Conservation (phyloP, 35 echinoderm and acorn worm species). For the Ophioderma brevispina region DNA sequence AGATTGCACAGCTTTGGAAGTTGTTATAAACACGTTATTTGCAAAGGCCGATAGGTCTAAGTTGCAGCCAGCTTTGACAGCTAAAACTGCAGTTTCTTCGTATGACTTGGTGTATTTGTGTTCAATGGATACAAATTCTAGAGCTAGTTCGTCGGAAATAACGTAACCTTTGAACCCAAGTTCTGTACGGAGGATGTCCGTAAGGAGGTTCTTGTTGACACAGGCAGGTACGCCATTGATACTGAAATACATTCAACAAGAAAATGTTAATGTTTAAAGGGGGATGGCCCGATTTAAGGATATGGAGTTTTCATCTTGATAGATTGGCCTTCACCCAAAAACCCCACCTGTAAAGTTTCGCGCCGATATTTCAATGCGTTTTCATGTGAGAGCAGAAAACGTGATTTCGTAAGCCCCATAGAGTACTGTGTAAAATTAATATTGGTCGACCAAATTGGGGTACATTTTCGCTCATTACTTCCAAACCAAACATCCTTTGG, state of each 20-base stretch:
- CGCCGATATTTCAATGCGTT: too few relatives aligned
- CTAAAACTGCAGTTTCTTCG: conserved; percentile 62
- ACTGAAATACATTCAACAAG: conserved; percentile 43
- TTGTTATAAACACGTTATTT: conserved; percentile 53
- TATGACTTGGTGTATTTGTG: conserved; percentile 80
- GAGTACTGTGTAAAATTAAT: too few relatives aligned
- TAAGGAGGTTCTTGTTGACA: conserved; percentile 74
- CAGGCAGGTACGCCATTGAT: conserved; percentile 95
- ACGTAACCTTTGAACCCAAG: conserved; percentile 96
- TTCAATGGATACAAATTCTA: conserved; percentile 56
- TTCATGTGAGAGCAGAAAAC: too few relatives aligned
- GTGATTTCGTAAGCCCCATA: too few relatives aligned
- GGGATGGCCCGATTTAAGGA: too few relatives aligned
- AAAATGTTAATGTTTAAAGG: too few relatives aligned
- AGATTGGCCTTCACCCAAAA: too few relatives aligned
- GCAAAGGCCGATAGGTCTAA: conserved; percentile 51
- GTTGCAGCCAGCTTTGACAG: conserved; percentile 79
- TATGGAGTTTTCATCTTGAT: too few relatives aligned
- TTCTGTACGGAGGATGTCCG: conserved; percentile 68
- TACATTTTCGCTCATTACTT: too few relatives aligned
- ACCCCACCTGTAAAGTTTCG: too few relatives aligned
- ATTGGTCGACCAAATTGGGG: too few relatives aligned
- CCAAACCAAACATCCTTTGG: too few relatives aligned
- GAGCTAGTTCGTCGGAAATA: conserved; percentile 74
- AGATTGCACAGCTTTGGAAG: conserved; percentile 58